Conservation (phyloP, 2,113 vertebrate species). For the Tauraco erythrolophus region DNA sequence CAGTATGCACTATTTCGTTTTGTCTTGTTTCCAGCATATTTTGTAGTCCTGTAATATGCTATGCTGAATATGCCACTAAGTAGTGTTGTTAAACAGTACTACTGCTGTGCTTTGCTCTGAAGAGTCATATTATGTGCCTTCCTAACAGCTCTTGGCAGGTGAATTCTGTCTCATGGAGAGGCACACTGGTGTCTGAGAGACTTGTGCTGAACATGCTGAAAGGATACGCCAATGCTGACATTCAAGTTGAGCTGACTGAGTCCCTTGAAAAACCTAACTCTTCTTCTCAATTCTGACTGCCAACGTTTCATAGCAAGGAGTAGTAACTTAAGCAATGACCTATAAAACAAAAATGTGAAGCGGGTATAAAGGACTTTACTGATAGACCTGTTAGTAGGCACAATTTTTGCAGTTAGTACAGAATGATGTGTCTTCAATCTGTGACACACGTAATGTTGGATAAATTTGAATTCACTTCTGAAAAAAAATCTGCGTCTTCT, state of each 20-base stretch:
- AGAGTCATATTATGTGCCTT: not conserved
- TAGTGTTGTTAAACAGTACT: not conserved
- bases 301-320: not conserved
- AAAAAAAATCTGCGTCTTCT: conserved; percentile 5
- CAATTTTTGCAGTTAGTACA: not conserved
- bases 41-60: not conserved
- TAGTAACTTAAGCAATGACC: not conserved
- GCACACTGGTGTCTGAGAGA: not conserved
- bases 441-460: not conserved
- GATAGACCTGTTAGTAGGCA: not conserved
- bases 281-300: not conserved
- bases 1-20: not conserved
- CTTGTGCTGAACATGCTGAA: not conserved
- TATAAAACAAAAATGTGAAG: not conserved
- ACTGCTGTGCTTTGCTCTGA: not conserved
- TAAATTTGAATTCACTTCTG: not conserved
- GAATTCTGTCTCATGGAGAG: not conserved
- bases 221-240: not conserved
- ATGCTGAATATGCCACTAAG: not conserved
- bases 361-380: not conserved
- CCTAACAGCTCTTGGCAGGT: not conserved
- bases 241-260: not conserved
- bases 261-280: not conserved
- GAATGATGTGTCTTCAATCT: conserved; percentile 7
- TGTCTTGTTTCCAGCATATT: not conserved